phyloP scores from a whole-genome alignment of 2,888 invertebrate genomes.

The Lepidonotus clava region DNA sequence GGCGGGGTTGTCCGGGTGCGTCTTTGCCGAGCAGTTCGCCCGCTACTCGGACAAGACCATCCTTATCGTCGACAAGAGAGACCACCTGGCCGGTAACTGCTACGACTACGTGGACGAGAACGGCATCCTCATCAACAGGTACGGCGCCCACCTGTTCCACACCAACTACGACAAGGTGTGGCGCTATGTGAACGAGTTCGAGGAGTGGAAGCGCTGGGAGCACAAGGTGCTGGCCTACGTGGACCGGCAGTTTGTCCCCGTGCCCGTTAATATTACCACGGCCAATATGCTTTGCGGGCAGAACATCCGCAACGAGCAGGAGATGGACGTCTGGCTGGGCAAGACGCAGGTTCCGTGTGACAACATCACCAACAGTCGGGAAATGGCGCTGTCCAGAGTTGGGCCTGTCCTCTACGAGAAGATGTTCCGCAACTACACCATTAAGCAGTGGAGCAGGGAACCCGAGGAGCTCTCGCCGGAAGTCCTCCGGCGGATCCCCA shows the following conservation, averaged over 20 bases:
- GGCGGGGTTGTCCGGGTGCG: conserved; percentile 19
- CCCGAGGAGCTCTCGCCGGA: conserved; percentile 38
- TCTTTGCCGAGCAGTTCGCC: conserved; percentile 40
- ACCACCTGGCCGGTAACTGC: conserved; percentile 50
- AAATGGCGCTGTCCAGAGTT: conserved; percentile 43
- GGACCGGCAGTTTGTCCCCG: conserved; percentile 33
- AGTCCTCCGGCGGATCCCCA: conserved; percentile 25
- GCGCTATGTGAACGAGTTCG: conserved; percentile 25
- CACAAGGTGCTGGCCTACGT: conserved; percentile 39
- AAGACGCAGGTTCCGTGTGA: not conserved
- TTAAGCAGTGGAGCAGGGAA: conserved; percentile 45
- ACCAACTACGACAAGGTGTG: conserved; percentile 45
- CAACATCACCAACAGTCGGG: conserved; percentile 19
- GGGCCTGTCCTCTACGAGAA: conserved; percentile 38
- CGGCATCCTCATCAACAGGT: conserved; percentile 44
- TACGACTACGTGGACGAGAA: conserved; percentile 51
- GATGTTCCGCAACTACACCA: conserved; percentile 39
- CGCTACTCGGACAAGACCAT: conserved; percentile 21
- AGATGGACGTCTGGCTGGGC: conserved; percentile 34
- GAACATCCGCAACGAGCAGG: conserved; percentile 27
- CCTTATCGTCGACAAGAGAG: conserved; percentile 19
- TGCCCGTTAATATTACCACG: conserved; percentile 51
- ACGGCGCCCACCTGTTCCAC: conserved; percentile 53
- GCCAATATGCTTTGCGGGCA: conserved; percentile 32
- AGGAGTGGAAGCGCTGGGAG: conserved; percentile 48